Base-by-base conservation (phyloP, 2,797 vertebrate species). In the Urocyon cinereoargenteus region DNA sequence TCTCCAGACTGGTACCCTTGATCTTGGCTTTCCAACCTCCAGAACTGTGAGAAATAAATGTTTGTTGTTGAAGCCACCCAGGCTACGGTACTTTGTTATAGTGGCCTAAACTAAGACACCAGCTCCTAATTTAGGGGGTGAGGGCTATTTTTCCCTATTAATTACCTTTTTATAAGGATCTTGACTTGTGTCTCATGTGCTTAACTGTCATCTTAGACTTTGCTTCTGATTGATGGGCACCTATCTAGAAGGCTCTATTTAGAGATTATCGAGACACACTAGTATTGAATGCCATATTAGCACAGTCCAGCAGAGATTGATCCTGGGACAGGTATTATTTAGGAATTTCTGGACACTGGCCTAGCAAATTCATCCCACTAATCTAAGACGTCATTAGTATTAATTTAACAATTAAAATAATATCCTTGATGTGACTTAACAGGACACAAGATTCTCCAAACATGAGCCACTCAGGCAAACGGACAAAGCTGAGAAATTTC, bases 361-460 rank as follows among this genome's bases (percentile, higher is more conserved):
- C 88, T 49, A 61, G 89, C 28, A 84, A 90, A 82, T 45, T n/a
- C 93, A 89, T 81, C 15, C 45, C 51, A 89, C 22, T 81, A 66
- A 28, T 53, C 62, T 72, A 59, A 86, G 18, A 81, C 31, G 19
- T n/a, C 53, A 77, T 59, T 66, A 49, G 59, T 40, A 68, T 62
- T 31, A 78, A 55, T 61, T 31, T 13, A 73, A 96, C 79, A 87
- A 57, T 59, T 53, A 85, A 93, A 94, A 53, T 59, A 55, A 40
- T 34, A 66, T 72, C 57, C 66, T 51, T 40, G 31, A 40, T 70
- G 15, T 45, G 78, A 15, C 16, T 81, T 91, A 18, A 26, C 0
- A 49, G 66, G 59, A 36, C 12, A 3, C 1, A 78, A 14, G 2
- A 49, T 28, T 81, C 73, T 88, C 66, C 62, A 64, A 84, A 70